Evolutionary conservation across 2,797 vertebrate genomes (phyloP).

Genomic region (Notolabrus celidotus): DNA sequence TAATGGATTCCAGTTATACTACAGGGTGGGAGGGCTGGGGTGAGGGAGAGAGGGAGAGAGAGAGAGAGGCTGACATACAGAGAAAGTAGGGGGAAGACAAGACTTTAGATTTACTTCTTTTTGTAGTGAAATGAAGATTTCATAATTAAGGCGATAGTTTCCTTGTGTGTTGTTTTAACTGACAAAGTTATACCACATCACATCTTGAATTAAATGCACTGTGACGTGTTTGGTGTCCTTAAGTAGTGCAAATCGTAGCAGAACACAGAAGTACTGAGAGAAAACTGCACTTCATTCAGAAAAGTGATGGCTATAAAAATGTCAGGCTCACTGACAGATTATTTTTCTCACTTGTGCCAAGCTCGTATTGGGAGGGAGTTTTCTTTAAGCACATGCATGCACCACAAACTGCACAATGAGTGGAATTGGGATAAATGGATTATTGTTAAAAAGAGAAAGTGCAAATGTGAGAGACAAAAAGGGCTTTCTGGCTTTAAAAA

Average conservation of each 20-base stretch:
- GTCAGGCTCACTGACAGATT: constrained; percentile 12
- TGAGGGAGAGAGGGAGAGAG: not conserved
- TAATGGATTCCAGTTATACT: constrained; percentile 75
- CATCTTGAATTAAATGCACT: no score
- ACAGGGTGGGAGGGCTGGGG: constrained; percentile 31
- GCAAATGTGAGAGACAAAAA: no score
- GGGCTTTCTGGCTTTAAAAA: no score
- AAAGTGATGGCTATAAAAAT: constrained; percentile 16
- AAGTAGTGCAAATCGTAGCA: not conserved
- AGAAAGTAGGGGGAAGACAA: constrained; percentile 24
- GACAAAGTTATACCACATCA: no score
- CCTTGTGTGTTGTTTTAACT: no score
- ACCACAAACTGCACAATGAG: constrained; percentile 1
- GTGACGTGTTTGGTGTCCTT: not conserved
- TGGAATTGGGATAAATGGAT: not conserved
- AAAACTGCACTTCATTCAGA: constrained; percentile 17
- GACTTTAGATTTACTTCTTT: no score
- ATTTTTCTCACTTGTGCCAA: constrained; percentile 15
- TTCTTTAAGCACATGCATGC: constrained; percentile 4
- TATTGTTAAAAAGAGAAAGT: no score
- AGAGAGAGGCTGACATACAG: constrained; percentile 16
- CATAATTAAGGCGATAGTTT: constrained; percentile 9
- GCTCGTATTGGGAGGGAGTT: constrained; percentile 15
- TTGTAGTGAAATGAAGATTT: not conserved
- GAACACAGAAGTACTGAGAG: not conserved